Conservation (phyloP, 1,140 invertebrate genomes). For the Bombus pascuorum region DNA sequence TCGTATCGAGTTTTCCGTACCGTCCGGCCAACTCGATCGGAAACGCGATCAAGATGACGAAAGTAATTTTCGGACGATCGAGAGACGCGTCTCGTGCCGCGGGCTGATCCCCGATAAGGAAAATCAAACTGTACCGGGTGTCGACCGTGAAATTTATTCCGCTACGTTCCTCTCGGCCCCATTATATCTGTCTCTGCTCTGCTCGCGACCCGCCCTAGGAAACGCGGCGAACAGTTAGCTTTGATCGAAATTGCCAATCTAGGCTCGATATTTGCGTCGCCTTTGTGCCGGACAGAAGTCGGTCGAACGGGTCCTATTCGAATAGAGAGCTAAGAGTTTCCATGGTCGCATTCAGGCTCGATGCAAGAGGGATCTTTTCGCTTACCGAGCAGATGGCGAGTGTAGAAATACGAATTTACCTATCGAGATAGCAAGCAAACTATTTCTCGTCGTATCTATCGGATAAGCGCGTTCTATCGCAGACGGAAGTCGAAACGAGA, state of each 20-base stretch:
- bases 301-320: not conserved
- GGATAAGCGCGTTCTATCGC: no score
- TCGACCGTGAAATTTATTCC: constrained; percentile 43
- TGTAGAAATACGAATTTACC: not conserved
- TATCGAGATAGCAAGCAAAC: not conserved
- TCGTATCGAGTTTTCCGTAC: constrained; percentile 69
- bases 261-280: constrained; percentile 3
- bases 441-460: no score
- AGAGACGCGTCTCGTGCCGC: constrained; percentile 28
- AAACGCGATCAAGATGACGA: constrained; percentile 65
- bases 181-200: not conserved
- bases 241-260: constrained; percentile 49
- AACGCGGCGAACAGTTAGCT: not conserved
- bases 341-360: not conserved
- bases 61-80: constrained; percentile 69
- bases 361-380: not conserved
- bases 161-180: not conserved
- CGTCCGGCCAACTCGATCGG: constrained; percentile 62
- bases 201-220: not conserved
- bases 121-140: constrained; percentile 20
- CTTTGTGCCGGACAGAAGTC: not conserved
- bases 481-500: no score
- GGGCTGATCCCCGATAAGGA: constrained; percentile 49
- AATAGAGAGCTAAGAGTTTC: not conserved
- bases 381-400: not conserved